Conservation (phyloP, 1,140 invertebrate species). For the Apis cerana region DNA sequence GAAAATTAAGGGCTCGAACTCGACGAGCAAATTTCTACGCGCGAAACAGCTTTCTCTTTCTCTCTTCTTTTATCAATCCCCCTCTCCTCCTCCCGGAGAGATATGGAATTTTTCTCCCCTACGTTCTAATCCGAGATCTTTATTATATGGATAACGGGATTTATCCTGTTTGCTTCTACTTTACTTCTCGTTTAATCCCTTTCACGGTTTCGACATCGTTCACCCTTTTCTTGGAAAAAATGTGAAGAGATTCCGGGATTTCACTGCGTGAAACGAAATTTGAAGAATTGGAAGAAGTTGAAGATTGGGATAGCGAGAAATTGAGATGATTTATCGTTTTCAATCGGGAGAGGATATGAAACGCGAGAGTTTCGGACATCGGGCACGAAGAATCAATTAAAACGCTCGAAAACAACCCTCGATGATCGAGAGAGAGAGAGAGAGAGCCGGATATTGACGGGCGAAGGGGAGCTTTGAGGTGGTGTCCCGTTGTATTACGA, state of each 20-base stretch:
- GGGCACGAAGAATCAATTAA: conserved; percentile 53
- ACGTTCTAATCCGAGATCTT: no score
- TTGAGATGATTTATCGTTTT: no score
- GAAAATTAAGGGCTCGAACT: not conserved
- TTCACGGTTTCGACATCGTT: no score
- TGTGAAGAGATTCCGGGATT: no score
- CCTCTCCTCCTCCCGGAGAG: no score
- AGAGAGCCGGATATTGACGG: conserved; percentile 50
- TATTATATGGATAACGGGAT: conserved; percentile 7
- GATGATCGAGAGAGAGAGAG: conserved; percentile 74
- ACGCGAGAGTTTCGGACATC: not conserved
- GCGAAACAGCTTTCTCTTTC: no score
- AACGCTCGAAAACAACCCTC: conserved; percentile 52
- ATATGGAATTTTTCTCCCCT: no score
- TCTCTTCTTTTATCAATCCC: not conserved
- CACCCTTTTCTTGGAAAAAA: no score
- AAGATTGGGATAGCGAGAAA: no score
- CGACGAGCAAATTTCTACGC: conserved; percentile 2
- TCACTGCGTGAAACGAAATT: no score
- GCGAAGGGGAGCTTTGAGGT: not conserved
- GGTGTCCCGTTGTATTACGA: conserved; percentile 65
- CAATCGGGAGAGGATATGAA: no score
- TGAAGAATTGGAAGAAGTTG: no score
- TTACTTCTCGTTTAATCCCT: not conserved
- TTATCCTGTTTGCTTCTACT: conserved; percentile 58